These are phyloP conservation scores for Perizoma flavofasciatum DNA, from an alignment of 2,888 invertebrate genomes.

Conservation along the genomic window DNA sequence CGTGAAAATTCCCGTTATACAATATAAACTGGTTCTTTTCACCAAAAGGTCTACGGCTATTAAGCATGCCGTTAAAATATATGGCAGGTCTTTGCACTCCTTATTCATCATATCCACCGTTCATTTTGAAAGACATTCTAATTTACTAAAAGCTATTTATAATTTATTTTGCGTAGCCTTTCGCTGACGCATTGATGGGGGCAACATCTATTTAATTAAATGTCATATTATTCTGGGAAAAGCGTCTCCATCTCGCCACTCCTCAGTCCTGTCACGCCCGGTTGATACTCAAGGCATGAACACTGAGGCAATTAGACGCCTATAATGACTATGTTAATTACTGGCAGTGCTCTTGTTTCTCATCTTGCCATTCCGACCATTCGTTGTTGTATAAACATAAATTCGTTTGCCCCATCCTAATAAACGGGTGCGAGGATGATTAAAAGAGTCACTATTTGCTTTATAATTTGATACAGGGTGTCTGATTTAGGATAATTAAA, in stretches of 20 bases:
- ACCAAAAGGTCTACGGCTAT: no score
- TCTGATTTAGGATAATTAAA: not conserved
- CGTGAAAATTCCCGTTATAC: no score
- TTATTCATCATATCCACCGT: not conserved
- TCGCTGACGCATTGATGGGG: constrained; percentile 48
- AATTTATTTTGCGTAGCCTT: constrained; percentile 28
- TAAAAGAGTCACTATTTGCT: constrained; percentile 54
- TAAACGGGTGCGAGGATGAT: constrained; percentile 64
- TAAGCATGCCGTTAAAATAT: no score
- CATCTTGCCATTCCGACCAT: constrained; percentile 69
- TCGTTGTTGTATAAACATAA: constrained; percentile 70
- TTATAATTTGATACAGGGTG: constrained; percentile 35
- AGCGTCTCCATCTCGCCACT: constrained; percentile 12
- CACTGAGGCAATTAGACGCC: constrained; percentile 78
- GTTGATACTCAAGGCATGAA: constrained; percentile 78
- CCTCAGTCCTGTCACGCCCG: constrained; percentile 64
- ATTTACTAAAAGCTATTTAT: constrained; percentile 5
- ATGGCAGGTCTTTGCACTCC: not conserved
- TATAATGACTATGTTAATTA: constrained; percentile 82
- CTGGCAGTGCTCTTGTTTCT: constrained; percentile 75
- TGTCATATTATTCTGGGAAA: constrained; percentile 63
- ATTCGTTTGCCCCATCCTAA: constrained; percentile 61
- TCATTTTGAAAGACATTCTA: not conserved
- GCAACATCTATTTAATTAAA: constrained; percentile 67
- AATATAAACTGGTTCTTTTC: no score